Base-by-base conservation (phyloP, 2,888 invertebrate species). In the Syrphus vitripennis region DNA sequence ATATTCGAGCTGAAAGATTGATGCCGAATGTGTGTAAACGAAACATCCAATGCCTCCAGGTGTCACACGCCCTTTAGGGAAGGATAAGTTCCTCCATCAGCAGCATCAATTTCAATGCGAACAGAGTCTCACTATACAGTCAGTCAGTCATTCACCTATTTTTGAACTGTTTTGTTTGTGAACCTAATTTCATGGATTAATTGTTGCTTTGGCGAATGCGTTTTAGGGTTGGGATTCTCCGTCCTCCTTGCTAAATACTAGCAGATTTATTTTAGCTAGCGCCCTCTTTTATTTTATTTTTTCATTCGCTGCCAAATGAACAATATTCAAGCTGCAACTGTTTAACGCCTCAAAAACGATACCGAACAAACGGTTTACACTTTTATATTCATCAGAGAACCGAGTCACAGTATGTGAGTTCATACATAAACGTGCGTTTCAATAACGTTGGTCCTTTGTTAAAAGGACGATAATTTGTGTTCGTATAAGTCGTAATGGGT, bases 101-200 rank as follows among this genome's bases (percentile, higher is more conserved):
- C 29, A 50, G 79, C 79, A 75, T 75, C 70, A 80, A 80, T 84
- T 84, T 76, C 80, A 75, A 75, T 79, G 74, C 83, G 78, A 74
- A 79, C 77, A 82, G 16, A 21, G 7, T 6, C 3, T 34, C 29
- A 31, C 10, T 61, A 26, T 26, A 42, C 29, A 65, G 45, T 61
- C 40, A 61, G 59, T 61, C 16, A 59, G 16, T 61, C 31, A 19
- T 9, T 37, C 29, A 69, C 26, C 19, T 67, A 65, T 57, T n/a
- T 63, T 61, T 72, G 21, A 40, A 45, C 19, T 34, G 42, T 67
- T 63, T 77, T 77, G 77, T 77, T 31, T 86, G 72, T 82, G 86
- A 86, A 86, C 82, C 82, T 82, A 86, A 86, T 86, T 86, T 86
- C 86, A 86, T 86, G 82, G 86, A 86, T 75, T 86, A 86, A 86